Base-by-base conservation (phyloP, 2,888 invertebrate genomes). In the Matsumyia berberina region DNA sequence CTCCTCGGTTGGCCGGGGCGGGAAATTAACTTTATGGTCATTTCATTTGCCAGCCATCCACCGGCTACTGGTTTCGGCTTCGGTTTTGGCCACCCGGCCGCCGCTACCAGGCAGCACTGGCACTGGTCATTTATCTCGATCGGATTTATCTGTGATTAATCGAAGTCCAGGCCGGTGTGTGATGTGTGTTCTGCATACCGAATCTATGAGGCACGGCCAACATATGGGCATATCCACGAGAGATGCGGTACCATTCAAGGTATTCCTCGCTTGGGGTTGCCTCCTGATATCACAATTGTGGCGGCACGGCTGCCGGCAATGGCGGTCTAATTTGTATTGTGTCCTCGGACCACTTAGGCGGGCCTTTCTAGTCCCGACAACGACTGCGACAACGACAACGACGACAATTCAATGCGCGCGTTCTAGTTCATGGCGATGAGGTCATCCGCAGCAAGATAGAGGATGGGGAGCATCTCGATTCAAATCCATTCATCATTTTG, bases 121-220 rank as follows among this genome's bases (percentile, higher is more conserved):
- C 11, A 31, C 7, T 62, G 80, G 77, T 87, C 86, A 87, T 87
- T 87, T 86, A 87, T 87, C 86, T 87, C 86, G 86, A 86, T 87
- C 86, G 86, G 86, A 87, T 87, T 87, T 87, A 87, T 86, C 86
- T 86, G 82, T 87, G 86, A 87, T 87, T 87, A 87, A 87, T 87
- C 82, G 86, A 77, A 80, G 82, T 73, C 80, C 86, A 80, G 80
- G 39, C 62, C 44, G 53, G 60, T 58, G 66, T 58, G 66, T 82
- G 82, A 78, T 82, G 82, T 82, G 72, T 82, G 82, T 67, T 82
- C 82, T 82, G 78, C 78, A 82, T 82, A 82, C 82, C 78, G 82
- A 82, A 72, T 67, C 70, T 82, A 78, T 72, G 78, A 60, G 60
- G 33, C 58, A 53, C 4, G 4, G 66, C 8, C 49, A 77, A 46